Evolutionary conservation across 2,888 invertebrate species (phyloP).

Genomic region (Pyrgus malvae): DNA sequence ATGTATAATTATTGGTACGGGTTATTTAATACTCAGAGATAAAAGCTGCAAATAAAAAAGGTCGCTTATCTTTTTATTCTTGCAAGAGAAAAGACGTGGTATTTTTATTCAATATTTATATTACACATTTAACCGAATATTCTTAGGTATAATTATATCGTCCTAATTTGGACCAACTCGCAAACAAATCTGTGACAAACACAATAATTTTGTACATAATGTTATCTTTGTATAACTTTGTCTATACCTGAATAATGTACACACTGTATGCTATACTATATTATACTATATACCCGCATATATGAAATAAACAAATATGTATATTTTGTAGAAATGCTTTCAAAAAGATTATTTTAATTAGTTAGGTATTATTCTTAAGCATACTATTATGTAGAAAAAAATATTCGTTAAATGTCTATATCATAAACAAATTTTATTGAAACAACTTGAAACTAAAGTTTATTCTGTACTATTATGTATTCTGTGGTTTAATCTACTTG

Average conservation of each 20-base stretch:
- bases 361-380: too few relatives aligned
- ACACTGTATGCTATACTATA: constrained; percentile 27
- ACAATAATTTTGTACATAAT: constrained; percentile 77
- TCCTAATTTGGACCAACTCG: constrained; percentile 58
- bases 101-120: constrained; percentile 18
- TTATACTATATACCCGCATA: constrained; percentile 20
- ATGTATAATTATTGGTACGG: too few relatives aligned
- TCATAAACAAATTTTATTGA: too few relatives aligned
- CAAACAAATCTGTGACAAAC: constrained; percentile 73
- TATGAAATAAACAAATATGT: background rate
- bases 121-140: constrained; percentile 20
- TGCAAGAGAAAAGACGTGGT: background rate
- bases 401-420: too few relatives aligned
- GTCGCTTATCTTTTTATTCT: background rate
- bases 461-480: too few relatives aligned
- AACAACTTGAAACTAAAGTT: too few relatives aligned
- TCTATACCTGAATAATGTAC: constrained; percentile 37
- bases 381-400: too few relatives aligned
- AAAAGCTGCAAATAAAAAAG: background rate
- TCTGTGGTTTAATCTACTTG: too few relatives aligned
- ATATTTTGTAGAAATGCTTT: constrained; percentile 25
- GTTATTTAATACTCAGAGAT: too few relatives aligned
- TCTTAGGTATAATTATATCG: constrained; percentile 34
- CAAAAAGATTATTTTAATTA: background rate
- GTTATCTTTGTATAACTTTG: constrained; percentile 29